Percentiles rank a stretch among this genome's conserved stretches.
phyloP scores from a whole-genome alignment of 2,113 vertebrate species.

The Rafetus swinhoei region DNA sequence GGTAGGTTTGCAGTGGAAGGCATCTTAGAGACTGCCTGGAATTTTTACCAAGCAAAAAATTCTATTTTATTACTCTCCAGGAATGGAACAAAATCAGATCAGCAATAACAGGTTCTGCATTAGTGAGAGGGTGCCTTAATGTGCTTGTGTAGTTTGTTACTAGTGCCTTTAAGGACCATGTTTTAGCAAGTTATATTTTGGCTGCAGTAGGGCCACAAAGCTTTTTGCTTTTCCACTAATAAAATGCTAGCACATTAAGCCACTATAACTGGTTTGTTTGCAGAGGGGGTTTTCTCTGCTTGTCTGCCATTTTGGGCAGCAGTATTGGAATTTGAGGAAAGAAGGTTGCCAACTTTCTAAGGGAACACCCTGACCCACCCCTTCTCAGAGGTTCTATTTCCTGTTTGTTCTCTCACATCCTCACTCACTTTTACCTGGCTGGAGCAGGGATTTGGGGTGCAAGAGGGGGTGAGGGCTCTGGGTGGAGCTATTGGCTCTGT shows the following conservation, averaged over 20 bases:
- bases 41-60: background rate
- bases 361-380: too few species aligned
- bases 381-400: too few species aligned
- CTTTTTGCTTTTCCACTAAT: background rate
- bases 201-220: background rate
- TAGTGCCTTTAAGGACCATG: slow-evolving; percentile 32
- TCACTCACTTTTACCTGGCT: too few species aligned
- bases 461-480: too few species aligned
- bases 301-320: background rate
- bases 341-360: too few species aligned
- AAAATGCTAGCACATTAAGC: background rate
- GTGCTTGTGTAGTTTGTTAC: slow-evolving; percentile 43
- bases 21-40: background rate
- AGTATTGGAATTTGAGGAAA: background rate
- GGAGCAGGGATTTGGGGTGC: too few species aligned
- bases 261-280: accelerated
- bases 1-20: background rate
- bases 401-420: too few species aligned
- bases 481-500: too few species aligned
- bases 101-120: slow-evolving; percentile 48
- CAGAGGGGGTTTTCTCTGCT: background rate
- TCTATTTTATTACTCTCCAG: background rate
- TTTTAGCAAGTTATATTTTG: slow-evolving; percentile 58
- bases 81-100: slow-evolving; percentile 45
- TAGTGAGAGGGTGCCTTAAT: slow-evolving; percentile 52